Conservation (phyloP, 2,797 vertebrate species). For the Fistularia tabacaria region DNA sequence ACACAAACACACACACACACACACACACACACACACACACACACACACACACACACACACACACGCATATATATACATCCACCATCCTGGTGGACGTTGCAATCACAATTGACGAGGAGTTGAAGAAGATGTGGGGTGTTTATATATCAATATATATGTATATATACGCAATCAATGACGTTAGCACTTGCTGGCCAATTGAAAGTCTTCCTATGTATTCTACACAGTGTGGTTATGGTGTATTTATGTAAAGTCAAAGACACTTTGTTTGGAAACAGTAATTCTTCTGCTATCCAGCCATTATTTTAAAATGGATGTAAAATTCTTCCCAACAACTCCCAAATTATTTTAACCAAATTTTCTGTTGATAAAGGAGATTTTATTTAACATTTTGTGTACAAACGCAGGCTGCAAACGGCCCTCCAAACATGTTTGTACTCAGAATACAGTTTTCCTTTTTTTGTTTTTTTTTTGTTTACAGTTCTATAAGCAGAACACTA, state of each 20-base stretch:
- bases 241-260: no score
- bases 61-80: no score
- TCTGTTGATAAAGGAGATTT: conserved; percentile 80
- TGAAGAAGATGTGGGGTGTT: no score
- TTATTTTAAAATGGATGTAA: background rate
- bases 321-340: background rate
- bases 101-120: no score
- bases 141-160: no score
- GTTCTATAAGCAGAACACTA: conserved; percentile 73
- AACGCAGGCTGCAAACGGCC: conserved; percentile 84
- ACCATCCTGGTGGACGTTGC: no score
- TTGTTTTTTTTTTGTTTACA: conserved; percentile 58
- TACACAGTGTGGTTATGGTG: no score
- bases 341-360: background rate
- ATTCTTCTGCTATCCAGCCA: background rate
- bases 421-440: conserved; percentile 73
- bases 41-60: background rate
- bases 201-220: no score
- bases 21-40: background rate
- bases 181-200: no score
- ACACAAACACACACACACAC: no score
- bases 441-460: conserved; percentile 73
- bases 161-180: no score
- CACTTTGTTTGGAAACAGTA: no score
- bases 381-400: conserved; percentile 86